Evolutionary conservation across 1,140 invertebrate species (phyloP), one percentile per base, ranked within the genome.

Genomic region (Micrasema minimum): DNA sequence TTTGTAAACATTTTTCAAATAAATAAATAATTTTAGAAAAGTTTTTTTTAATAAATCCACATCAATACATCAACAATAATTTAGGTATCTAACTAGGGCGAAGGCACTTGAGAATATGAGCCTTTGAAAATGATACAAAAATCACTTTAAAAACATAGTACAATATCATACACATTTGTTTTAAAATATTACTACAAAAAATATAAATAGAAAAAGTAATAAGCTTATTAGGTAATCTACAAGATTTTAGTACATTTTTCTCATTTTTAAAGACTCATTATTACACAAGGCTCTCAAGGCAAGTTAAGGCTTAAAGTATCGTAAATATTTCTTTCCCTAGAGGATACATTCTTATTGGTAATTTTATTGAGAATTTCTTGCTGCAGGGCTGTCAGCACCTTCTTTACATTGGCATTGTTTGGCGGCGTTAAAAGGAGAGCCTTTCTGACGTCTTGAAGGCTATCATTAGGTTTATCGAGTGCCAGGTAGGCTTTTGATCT

Each of bases 401-500:
- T 75, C 38, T 72, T 75, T 16, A 75, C 74, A 45, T 75, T 75
- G 14, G 53, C 35, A 38, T 72, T 75, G 53, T 72, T 75, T 35
- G 66, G 70, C 11, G 74, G 74, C 10, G 74, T 75, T 14, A 75
- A 48, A 0, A 85, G 76, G 20, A 87, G 76, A 10, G 87, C 86
- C 53, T 85, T 79, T 55, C 86, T 79, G 2, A 86, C 85, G 76
- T 88, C 86, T 1, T 86, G 84, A 2, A 87, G 77, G 0, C 86
- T 86, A 66, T 87, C 86, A 2, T 85, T 83, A 0, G 85, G 77
- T 20, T 79, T 77, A 69, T 85, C 84, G n/a, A 84, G 77, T 6
- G 96, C 94, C 69, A 95, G 85, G 57, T 90, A 90, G 6, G 95
- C 95, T 78, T 96, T 91, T 0, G 95, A 92, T 78, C 95, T 87